Evolutionary conservation across 2,113 vertebrate genomes (phyloP).

Genomic region (Pterocles burchelli): DNA sequence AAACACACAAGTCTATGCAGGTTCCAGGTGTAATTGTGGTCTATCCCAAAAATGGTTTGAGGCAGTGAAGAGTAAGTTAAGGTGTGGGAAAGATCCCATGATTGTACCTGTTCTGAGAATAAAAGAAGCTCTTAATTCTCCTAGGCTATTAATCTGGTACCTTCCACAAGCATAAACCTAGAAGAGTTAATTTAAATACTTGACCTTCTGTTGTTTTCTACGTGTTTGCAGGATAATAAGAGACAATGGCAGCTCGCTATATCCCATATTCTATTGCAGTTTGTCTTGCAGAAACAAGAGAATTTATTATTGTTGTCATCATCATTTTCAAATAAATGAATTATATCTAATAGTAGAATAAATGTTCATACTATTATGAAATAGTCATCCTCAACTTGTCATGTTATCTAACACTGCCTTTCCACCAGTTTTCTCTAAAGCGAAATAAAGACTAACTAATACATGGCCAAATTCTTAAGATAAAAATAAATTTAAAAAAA

Average conservation of each 20-base stretch:
- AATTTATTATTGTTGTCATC: neutral
- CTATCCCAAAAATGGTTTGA: slow-evolving; percentile 59
- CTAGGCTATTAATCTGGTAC: slow-evolving; percentile 2
- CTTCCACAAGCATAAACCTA: neutral
- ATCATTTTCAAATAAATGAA: neutral
- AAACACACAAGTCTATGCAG: slow-evolving; percentile 52
- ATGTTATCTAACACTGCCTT: neutral
- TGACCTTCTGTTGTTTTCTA: neutral
- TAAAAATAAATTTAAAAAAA: neutral
- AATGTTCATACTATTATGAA: neutral
- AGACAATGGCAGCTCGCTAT: neutral
- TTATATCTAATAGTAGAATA: neutral
- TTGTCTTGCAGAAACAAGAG: neutral
- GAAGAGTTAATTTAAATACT: neutral
- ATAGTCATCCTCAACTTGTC: neutral
- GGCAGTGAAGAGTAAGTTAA: slow-evolving; percentile 50
- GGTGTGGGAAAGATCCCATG: slow-evolving; percentile 62
- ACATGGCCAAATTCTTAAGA: neutral
- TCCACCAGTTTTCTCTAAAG: neutral
- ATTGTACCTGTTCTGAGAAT: slow-evolving; percentile 48
- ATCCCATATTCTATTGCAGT: neutral
- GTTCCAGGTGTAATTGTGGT: slow-evolving; percentile 27
- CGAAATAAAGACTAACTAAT: neutral
- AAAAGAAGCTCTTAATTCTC: slow-evolving; percentile 44
- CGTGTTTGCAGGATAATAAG: neutral